Evolutionary conservation across 1,140 invertebrate species (phyloP), one percentile per base, ranked within the genome.

Genomic region (Cyphomyrmex costatus): DNA sequence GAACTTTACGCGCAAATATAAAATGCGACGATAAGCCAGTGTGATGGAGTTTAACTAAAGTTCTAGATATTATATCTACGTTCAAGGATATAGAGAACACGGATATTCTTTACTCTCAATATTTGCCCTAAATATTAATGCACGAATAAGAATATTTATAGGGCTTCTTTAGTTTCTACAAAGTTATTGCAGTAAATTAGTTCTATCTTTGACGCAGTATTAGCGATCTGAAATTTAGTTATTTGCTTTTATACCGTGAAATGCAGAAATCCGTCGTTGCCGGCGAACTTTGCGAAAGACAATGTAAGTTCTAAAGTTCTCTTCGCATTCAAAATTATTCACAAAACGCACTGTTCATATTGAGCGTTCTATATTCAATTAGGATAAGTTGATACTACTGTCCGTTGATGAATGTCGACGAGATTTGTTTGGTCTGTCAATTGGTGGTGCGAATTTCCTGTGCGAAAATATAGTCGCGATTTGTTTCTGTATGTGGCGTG

Each of bases 361-460:
- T 16, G 12, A 42, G 14, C 14, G 66, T 80, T 80, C 30, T 53
- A 16, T 14, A 53, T 63, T 60, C 24, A 79, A 53, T 53, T 8
- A 46, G 16, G n/a, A 65, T 27, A n/a, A 79, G n/a, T 46, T 19
- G 33, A 73, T 71, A 46, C 27, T n/a, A 46, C n/a, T n/a, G 16
- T 70, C 73, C 49, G 68, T 71, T 71, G 21, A 70, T 61, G 46
- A 90, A 87, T 76, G 61, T 58, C 51, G 63, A 60, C 42, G 33
- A 63, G 86, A 88, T 90, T 90, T 78, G 86, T 89, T 90, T 88
- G 56, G 82, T 73, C 70, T 84, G 88, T 66, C 88, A 90, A 83
- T 65, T 61, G 65, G n/a, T 56, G 36, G 30, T 36, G 42, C 63
- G 74, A 42, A 70, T 80, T 87, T 60, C 33, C 88, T 49, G 49